Base-by-base conservation (phyloP, 2,888 invertebrate genomes). In the Plusia festucae region DNA sequence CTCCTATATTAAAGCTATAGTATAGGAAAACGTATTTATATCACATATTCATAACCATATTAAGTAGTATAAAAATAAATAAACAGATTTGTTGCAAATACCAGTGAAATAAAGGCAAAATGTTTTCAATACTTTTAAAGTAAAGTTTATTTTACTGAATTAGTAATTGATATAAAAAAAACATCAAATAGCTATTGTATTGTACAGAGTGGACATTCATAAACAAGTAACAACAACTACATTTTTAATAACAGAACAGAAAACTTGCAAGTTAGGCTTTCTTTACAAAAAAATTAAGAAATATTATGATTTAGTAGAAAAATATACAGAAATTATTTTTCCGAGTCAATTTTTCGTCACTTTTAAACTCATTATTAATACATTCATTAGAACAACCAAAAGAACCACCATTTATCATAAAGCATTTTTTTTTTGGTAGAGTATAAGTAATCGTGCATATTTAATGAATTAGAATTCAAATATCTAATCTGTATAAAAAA, bases 11-110 rank as follows among this genome's bases (percentile, higher is more conserved):
- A 83, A 82, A 80, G 77, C 82, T 80, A 68, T 66, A 52, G 53
- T 71, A 73, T 82, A 80, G 81, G 79, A 77, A 77, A 65, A 69
- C 51, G 62, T 74, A 65, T 60, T 73, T 78, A 74, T 83, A 83
- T 85, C 86, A 85, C 84, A 86, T 82, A 78, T 75, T 69, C 53
- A 65, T 67, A 44, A 67, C 54, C 67, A 69, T 69, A 63, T 54
- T 60, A 65, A 71, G 56, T 62, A 53, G 22, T 59, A 55, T 58
- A 53, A 53, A 56, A 57, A 59, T 56, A 40, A 65, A 59, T 60
- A 1, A 57, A 59, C 20, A n/a, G 55, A 44, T 51, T n/a, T 40
- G 13, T 40, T 46, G 32, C 20, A 51, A 11, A 18, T 49, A 57
- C 51, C 22, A 58, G 24, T 7, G 16, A 15, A 51, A 56, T 44